Percentiles rank a stretch among this genome's conserved stretches.
phyloP scores from a whole-genome alignment of 1,140 invertebrate species.

The Drosophila persimilis region DNA sequence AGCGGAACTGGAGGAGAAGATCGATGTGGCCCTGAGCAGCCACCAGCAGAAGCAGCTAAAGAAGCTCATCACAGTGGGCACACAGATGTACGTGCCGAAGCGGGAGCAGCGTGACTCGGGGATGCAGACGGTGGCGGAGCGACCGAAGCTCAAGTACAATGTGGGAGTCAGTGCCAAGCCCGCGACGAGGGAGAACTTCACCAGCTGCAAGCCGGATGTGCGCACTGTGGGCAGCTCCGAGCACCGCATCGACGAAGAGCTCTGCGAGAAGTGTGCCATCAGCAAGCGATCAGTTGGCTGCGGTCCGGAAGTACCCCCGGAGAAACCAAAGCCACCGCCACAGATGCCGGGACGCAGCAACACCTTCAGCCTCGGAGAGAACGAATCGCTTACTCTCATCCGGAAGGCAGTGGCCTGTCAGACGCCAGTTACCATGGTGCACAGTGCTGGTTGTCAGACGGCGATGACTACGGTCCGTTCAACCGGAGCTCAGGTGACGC shows the following conservation, averaged over 20 bases:
- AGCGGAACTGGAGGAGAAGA: constrained; percentile 54
- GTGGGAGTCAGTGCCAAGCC: constrained; percentile 62
- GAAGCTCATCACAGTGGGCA: constrained; percentile 74
- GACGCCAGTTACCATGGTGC: constrained; percentile 37
- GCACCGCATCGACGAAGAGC: constrained; percentile 82
- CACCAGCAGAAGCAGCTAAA: constrained; percentile 75
- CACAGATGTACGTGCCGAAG: constrained; percentile 74
- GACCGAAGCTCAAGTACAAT: constrained; percentile 50
- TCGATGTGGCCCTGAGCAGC: constrained; percentile 45
- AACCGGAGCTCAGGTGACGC: constrained; percentile 56
- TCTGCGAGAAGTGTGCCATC: constrained; percentile 84
- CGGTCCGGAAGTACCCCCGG: constrained; percentile 74
- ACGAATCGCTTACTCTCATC: constrained; percentile 53
- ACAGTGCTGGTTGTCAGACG: constrained; percentile 58
- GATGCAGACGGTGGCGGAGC: constrained; percentile 71
- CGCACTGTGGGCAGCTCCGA: constrained; percentile 84
- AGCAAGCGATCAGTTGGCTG: constrained; percentile 82
- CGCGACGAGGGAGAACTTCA: constrained; percentile 70
- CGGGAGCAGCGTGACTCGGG: constrained; percentile 61
- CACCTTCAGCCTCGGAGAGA: constrained; percentile 76
- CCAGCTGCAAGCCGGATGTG: constrained; percentile 81
- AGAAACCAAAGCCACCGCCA: constrained; percentile 45
- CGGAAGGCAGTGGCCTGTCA: constrained; percentile 69
- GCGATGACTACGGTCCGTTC: constrained; percentile 37
- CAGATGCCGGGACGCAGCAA: constrained; percentile 72